phyloP scores from a whole-genome alignment of 1,140 invertebrate genomes.

The Cydia amplana region DNA sequence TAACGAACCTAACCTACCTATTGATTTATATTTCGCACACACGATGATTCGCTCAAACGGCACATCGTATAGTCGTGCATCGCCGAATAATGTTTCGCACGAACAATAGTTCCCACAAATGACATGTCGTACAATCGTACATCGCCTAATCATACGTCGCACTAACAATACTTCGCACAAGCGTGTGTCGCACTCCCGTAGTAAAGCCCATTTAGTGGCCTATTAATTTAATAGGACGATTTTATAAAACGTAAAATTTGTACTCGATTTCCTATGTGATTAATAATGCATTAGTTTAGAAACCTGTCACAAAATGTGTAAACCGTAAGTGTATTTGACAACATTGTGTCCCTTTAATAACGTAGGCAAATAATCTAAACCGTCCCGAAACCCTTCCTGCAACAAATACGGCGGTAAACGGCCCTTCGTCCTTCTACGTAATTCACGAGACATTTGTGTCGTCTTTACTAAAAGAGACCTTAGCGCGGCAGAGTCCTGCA shows the following conservation, averaged over 20 bases:
- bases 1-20: too few relatives aligned
- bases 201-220: too few relatives aligned
- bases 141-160: too few relatives aligned
- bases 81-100: too few relatives aligned
- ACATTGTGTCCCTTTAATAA: not conserved
- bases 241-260: not conserved
- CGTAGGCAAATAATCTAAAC: not conserved
- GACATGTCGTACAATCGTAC: too few relatives aligned
- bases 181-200: too few relatives aligned
- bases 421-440: not conserved
- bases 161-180: too few relatives aligned
- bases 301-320: not conserved
- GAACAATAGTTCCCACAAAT: too few relatives aligned
- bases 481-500: not conserved
- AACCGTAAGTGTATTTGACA: not conserved
- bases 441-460: slow-evolving; percentile 1
- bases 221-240: not conserved
- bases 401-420: slow-evolving; percentile 6
- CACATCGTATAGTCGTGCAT: too few relatives aligned
- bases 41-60: too few relatives aligned
- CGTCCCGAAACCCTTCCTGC: not conserved
- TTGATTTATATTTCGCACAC: too few relatives aligned
- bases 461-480: not conserved
- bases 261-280: not conserved
- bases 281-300: not conserved